Conservation (phyloP, 2,888 invertebrate species). For the Parnassius glacialis region DNA sequence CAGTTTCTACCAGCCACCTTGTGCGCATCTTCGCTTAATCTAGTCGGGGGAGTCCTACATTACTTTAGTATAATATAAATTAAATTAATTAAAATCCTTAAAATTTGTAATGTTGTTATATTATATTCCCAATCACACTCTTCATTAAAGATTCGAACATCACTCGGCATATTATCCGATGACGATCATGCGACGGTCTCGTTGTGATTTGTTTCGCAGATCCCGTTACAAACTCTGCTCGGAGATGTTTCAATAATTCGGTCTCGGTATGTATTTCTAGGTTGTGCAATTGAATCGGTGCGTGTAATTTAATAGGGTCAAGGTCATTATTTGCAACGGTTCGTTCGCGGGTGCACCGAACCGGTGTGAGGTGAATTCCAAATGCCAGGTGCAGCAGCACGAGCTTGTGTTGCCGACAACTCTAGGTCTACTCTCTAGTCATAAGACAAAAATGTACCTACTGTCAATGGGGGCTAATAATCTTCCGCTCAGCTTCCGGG, state of each 20-base stretch:
- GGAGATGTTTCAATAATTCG: slow-evolving; percentile 47
- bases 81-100: too few species aligned
- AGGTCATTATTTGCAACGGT: slow-evolving; percentile 72
- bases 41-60: too few species aligned
- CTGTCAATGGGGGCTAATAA: too few species aligned
- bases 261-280: slow-evolving; percentile 41
- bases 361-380: slow-evolving; percentile 70
- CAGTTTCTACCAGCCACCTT: too few species aligned
- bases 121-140: too few species aligned
- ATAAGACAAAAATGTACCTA: not conserved
- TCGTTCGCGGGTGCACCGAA: slow-evolving; percentile 44
- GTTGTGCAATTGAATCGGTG: slow-evolving; percentile 55
- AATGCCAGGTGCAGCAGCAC: slow-evolving; percentile 48
- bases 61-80: too few species aligned
- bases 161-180: not conserved
- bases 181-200: not conserved
- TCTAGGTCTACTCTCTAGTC: slow-evolving; percentile 39
- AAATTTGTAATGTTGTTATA: too few species aligned
- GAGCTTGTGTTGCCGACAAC: slow-evolving; percentile 35
- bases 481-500: too few species aligned
- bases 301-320: slow-evolving; percentile 37
- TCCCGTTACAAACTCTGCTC: slow-evolving; percentile 8
- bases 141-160: not conserved
- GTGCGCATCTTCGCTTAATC: too few species aligned
- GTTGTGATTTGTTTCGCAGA: not conserved